Base-by-base conservation (phyloP, 1,140 invertebrate genomes). In the Bathynomus jamesi region DNA sequence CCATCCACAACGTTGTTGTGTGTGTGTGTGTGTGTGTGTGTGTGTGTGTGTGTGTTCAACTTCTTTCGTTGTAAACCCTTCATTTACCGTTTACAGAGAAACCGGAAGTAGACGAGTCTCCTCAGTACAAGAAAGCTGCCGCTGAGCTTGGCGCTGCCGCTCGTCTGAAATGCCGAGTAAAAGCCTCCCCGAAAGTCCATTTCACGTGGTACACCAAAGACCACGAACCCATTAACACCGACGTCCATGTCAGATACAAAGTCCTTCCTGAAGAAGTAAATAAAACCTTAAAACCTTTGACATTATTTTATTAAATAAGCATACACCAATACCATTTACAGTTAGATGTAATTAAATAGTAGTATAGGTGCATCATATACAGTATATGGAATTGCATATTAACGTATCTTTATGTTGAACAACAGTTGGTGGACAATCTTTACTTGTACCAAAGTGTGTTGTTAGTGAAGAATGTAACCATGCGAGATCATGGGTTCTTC, bases 401-500 rank as follows among this genome's bases (percentile, higher is more conserved):
- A n/a, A n/a, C n/a, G n/a, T n/a, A n/a, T n/a, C n/a, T n/a, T n/a
- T n/a, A n/a, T n/a, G n/a, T n/a, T n/a, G n/a, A n/a, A n/a, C n/a
- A 82, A 7, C 83, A 89, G 84, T 69, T 76, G 46, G 65, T 76
- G 17, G 74, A 86, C 28, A 85, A 86, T 72, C 79, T 84, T 21
- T 84, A 93, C 25, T 86, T 87, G 63, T 92, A 90, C 75, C 89
- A 93, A 82, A 92, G 91, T 66, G 83, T 88, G 5, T 83, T 99
- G 17, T 86, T 88, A n/a, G 89, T 99, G 28, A 87, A 88, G 65
- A 90, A 92, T 78, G 89, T 99, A 25, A 86, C 87, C 0, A 86
- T 87, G 0, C 83, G 86, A 0, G 96, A 99, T 83, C 98, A 98
- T 79, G 95, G 93, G 0, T 85, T 85, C 61, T 98, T 97, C 81